Evolutionary conservation across 2,113 vertebrate genomes (phyloP).

Genomic region (Rynchops niger): DNA sequence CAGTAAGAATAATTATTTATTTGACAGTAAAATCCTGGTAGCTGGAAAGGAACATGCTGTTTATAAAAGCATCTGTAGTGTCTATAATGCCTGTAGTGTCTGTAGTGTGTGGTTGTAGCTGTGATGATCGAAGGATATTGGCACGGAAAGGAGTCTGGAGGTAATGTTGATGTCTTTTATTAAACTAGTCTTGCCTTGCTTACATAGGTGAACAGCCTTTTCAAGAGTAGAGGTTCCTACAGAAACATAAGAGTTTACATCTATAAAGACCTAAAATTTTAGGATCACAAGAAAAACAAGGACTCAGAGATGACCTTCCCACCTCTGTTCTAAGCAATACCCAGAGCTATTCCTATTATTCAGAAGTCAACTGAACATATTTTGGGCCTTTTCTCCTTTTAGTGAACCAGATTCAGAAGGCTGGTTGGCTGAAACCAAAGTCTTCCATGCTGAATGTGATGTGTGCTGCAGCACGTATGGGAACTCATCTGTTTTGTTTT

Average conservation of each 20-base stretch:
- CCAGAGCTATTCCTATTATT: not conserved
- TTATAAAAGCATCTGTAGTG: not conserved
- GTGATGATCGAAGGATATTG: not conserved
- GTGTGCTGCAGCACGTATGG: not conserved
- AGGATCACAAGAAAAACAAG: not conserved
- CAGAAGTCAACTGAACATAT: not conserved
- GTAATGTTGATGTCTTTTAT: not conserved
- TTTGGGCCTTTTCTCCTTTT: not conserved
- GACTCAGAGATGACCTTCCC: not conserved
- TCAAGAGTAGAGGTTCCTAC: not conserved
- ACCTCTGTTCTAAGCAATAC: not conserved
- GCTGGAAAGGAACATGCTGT: not conserved
- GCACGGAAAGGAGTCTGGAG: not conserved
- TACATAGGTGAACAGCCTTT: not conserved
- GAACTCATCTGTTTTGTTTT: not conserved
- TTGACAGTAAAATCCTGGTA: not conserved
- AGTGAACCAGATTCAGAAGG: constrained; percentile 13
- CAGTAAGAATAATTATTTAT: not conserved
- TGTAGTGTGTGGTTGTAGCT: not conserved
- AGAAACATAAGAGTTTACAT: not conserved
- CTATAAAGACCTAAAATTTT: not conserved
- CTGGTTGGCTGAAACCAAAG: constrained; percentile 27
- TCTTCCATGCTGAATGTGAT: not conserved
- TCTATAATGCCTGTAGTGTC: not conserved
- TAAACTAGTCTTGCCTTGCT: not conserved